Evolutionary conservation across 2,797 vertebrate genomes (phyloP).

Genomic region (Chelonia mydas): DNA sequence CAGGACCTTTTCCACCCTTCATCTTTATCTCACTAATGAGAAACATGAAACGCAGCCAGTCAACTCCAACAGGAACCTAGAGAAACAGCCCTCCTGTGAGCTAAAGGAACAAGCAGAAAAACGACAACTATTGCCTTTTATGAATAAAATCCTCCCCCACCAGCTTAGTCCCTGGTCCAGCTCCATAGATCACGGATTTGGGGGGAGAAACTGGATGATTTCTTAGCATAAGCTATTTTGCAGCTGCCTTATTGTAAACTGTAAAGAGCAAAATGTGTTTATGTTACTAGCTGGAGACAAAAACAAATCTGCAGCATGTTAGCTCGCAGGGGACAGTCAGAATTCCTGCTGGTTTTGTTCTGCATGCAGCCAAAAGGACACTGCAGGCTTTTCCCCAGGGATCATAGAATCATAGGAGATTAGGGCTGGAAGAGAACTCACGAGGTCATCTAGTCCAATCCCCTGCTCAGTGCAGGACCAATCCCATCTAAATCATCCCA

Average conservation of each 20-base stretch:
- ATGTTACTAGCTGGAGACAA: not conserved
- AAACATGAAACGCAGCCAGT: not conserved
- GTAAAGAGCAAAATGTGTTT: not conserved
- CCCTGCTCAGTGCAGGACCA: too few relatives aligned
- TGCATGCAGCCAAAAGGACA: not conserved
- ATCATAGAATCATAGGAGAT: not conserved
- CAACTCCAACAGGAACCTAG: not conserved
- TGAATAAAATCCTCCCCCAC: not conserved
- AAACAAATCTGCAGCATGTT: not conserved
- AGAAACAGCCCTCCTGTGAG: not conserved
- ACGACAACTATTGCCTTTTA: not conserved
- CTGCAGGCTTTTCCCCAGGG: fast-evolving
- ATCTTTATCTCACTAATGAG: not conserved
- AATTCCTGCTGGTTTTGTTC: not conserved
- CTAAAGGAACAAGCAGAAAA: conserved; percentile 22
- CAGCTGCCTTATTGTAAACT: not conserved
- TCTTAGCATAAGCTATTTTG: not conserved
- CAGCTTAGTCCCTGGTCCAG: fast-evolving
- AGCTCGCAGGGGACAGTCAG: not conserved
- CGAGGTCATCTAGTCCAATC: too few relatives aligned
- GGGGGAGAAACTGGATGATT: not conserved
- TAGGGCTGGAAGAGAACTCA: too few relatives aligned
- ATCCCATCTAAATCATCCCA: too few relatives aligned
- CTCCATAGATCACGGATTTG: not conserved
- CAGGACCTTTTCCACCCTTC: not conserved